Percentiles rank a stretch among this genome's conserved stretches.
phyloP scores from a whole-genome alignment of 2,113 vertebrate species.

The Calcarius ornatus region DNA sequence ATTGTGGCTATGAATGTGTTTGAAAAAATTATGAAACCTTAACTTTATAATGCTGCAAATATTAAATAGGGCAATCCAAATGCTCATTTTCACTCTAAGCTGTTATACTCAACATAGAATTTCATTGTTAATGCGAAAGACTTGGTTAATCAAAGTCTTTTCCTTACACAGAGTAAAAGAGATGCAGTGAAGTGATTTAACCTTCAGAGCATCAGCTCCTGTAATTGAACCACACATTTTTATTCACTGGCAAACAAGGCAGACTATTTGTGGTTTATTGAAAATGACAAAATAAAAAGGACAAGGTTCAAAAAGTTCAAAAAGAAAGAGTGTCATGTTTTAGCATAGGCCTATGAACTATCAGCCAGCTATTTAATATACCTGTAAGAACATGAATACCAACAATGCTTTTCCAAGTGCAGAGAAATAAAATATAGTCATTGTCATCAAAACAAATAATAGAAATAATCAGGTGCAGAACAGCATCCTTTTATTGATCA shows the following conservation, averaged over 20 bases:
- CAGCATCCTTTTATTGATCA: neutral
- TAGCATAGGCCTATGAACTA: neutral
- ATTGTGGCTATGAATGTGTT: neutral
- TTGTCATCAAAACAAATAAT: neutral
- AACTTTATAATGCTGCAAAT: slow-evolving; percentile 2
- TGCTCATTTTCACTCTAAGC: slow-evolving; percentile 31
- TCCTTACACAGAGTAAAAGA: slow-evolving; percentile 21
- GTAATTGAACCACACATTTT: slow-evolving; percentile 49
- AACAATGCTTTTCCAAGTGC: neutral
- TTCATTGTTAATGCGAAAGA: slow-evolving; percentile 37
- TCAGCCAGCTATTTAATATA: neutral
- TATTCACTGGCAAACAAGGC: slow-evolving; percentile 23
- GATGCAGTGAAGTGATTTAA: slow-evolving; percentile 41
- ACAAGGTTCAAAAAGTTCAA: neutral
- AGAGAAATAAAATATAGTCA: neutral
- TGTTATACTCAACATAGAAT: neutral
- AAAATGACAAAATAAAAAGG: slow-evolving; percentile 18
- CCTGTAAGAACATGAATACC: neutral
- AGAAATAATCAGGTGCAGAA: neutral
- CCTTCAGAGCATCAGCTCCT: slow-evolving; percentile 46
- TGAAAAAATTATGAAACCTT: neutral
- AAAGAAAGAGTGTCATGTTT: neutral
- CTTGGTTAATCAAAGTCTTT: slow-evolving; percentile 53
- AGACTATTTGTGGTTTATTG: neutral
- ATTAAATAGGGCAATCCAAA: neutral